Base-by-base conservation (phyloP, 2,888 invertebrate species). In the Tryphoninae sp. region DNA sequence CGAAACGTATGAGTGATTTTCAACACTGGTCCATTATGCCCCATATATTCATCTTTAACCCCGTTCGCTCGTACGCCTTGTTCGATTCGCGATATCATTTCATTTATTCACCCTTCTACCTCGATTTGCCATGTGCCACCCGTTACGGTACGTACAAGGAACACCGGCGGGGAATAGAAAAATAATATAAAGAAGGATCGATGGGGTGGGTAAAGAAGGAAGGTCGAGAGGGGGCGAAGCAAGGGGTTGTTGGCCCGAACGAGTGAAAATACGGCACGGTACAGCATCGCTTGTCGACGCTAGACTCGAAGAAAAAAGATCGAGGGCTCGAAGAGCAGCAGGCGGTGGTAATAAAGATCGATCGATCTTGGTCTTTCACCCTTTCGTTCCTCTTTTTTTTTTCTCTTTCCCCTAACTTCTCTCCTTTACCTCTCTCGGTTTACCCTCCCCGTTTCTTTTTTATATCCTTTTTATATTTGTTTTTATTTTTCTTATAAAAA, bases 271-370 rank as follows among this genome's bases (percentile, higher is more conserved):
- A 33, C 33, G 33, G 33, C 62, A 33, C 53, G 59, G 59, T 61
- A 33, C 73, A 33, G 77, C 64, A 73, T 72, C 74, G 81, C 65
- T 78, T 78, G 81, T 68, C 67, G 75, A 62, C 42, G 61, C 16
- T 40, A 72, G 65, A 49, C 19, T 11, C 45, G 67, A 53, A 13
- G 26, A 64, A 58, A 49, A 55, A 26, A 62, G 73, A 79, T 49
- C 67, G 59, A 69, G 53, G 75, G 76, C 26, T 59, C 71, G 40
- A 78, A 78, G 53, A 67, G 33, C 74, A 78, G 75, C 81, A 74
- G 81, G 69, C 78, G 77, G 26, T 78, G 19, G 81, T 78, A 78
- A 81, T 78, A 81, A 75, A 78, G 75, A 81, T 81, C 78, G 78
- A 78, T 81, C 78, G 81, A 81, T 78, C 81, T 78, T 72, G 42